Conservation (phyloP, 2,888 invertebrate genomes). For the Nycteola revayana region DNA sequence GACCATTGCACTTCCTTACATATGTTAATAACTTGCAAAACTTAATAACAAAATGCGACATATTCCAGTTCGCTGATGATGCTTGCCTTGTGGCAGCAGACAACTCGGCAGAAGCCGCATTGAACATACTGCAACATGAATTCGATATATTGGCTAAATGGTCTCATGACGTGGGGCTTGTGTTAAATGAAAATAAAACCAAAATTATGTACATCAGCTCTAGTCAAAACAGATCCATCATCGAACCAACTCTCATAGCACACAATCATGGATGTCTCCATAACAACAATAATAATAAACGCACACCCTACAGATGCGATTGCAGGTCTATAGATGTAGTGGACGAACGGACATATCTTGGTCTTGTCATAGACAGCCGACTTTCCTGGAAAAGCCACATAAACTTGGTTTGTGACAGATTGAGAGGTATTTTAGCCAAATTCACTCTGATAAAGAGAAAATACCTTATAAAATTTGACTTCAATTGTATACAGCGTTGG, state of each 20-base stretch:
- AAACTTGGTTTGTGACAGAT: not conserved
- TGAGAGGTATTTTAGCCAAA: not conserved
- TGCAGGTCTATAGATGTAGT: no score
- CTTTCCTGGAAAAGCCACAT: not conserved
- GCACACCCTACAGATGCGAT: no score
- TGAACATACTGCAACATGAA: not conserved
- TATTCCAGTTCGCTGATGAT: conserved; percentile 3
- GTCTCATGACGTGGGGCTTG: no score
- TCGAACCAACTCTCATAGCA: no score
- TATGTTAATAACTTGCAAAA: conserved; percentile 2
- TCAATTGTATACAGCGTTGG: not conserved
- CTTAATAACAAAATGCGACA: not conserved
- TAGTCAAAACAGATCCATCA: no score
- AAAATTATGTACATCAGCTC: no score
- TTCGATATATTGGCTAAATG: no score
- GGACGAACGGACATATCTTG: not conserved
- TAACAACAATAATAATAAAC: not conserved
- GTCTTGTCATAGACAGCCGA: not conserved
- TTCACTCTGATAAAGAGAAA: not conserved
- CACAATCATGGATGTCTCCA: not conserved
- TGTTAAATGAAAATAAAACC: no score
- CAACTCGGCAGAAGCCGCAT: not conserved
- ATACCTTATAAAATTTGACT: not conserved
- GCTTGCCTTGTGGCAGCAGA: not conserved
- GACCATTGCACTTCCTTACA: conserved; percentile 3